These are phyloP conservation scores for Probaryconus sp. DNA, from an alignment of 1,140 invertebrate genomes.

Conservation along the genomic window DNA sequence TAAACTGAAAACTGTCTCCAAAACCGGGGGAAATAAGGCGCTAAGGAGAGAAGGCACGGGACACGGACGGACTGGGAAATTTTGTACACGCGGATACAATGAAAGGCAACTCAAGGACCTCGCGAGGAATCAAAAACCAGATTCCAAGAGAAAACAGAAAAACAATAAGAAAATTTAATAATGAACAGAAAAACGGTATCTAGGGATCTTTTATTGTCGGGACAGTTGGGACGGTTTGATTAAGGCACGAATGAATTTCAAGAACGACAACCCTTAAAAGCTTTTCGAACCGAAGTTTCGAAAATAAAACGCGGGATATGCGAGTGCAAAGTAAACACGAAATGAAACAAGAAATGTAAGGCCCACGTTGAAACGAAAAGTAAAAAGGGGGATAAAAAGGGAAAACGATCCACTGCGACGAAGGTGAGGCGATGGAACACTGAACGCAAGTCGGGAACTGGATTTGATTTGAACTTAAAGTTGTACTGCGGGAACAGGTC, in stretches of 20 bases:
- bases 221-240: conserved; percentile 64
- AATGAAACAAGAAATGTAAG: not conserved
- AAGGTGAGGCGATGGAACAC: not conserved
- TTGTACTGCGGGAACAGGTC: conserved; percentile 36
- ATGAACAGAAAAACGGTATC: not conserved
- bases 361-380: not conserved
- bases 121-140: conserved; percentile 1
- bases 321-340: not conserved
- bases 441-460: not conserved
- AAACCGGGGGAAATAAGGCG: conserved; percentile 47
- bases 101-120: conserved; percentile 22
- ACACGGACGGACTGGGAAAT: conserved; percentile 42
- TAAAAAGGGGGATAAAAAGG: not conserved
- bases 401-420: not conserved
- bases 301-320: conserved; percentile 9
- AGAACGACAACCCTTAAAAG: conserved; percentile 64
- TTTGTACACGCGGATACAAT: conserved; percentile 36
- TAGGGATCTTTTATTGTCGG: conserved; percentile 55
- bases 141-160: not conserved
- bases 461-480: conserved; percentile 43
- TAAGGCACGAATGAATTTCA: conserved; percentile 66
- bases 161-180: not conserved
- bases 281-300: conserved; percentile 29
- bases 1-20: too few species aligned
- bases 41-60: conserved; percentile 53